Evolutionary conservation across 2,113 vertebrate species (phyloP).

Genomic region (Silurus glanis): DNA sequence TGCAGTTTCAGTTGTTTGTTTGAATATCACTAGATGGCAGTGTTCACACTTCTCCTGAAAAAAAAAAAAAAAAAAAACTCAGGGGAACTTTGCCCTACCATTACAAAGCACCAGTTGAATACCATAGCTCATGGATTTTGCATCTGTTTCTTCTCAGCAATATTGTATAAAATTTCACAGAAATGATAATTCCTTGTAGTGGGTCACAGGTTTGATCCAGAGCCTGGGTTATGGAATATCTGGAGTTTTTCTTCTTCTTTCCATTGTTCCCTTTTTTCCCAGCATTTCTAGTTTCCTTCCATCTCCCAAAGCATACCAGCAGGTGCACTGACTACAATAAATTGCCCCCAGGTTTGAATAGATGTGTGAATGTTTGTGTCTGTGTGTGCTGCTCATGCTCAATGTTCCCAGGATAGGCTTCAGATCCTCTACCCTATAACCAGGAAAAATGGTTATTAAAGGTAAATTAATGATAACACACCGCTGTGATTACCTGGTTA

Average conservation of each 20-base stretch:
- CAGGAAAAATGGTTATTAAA: not conserved
- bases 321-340: not conserved
- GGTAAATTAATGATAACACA: not conserved
- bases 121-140: not conserved
- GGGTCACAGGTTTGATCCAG: not conserved
- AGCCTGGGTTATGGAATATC: not conserved
- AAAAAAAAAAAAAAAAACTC: not conserved
- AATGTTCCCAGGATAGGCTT: not conserved
- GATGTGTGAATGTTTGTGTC: not conserved
- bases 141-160: not conserved
- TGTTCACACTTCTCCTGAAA: constrained; percentile 65
- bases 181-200: not conserved
- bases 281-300: not conserved
- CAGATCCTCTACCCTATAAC: not conserved
- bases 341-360: not conserved
- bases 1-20: not conserved
- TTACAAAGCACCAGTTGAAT: not conserved
- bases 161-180: not conserved
- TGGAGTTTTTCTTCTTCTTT: not conserved
- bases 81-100: not conserved
- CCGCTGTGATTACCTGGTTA: not conserved
- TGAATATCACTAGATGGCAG: constrained; percentile 72
- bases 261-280: not conserved
- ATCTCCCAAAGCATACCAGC: not conserved
- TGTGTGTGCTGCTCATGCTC: not conserved